Evolutionary conservation across 2,113 vertebrate species (phyloP).

Genomic region (Dicaeum eximium): DNA sequence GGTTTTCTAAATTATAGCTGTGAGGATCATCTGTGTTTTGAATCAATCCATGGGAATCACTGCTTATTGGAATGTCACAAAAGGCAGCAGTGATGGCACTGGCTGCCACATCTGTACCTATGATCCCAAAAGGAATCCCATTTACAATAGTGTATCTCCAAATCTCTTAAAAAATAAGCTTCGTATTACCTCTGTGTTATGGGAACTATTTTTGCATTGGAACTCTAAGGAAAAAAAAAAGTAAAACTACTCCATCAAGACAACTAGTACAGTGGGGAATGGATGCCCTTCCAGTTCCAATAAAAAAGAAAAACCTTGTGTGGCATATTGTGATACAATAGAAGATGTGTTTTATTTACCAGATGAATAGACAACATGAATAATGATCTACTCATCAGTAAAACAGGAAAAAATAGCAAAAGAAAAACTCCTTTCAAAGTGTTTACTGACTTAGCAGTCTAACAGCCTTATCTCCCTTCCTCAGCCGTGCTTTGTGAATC

Average conservation of each 20-base stretch:
- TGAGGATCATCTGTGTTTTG: background rate
- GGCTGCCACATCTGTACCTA: background rate
- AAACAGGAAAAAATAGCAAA: slow-evolving; percentile 38
- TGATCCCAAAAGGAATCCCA: background rate
- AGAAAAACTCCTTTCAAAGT: background rate
- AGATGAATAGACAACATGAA: background rate
- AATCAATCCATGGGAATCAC: background rate
- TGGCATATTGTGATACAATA: background rate
- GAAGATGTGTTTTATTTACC: background rate
- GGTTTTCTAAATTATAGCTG: background rate
- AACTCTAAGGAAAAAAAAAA: background rate
- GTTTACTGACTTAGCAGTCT: slow-evolving; percentile 54
- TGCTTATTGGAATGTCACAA: background rate
- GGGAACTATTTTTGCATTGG: background rate
- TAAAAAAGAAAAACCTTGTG: background rate
- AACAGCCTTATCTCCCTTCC: slow-evolving; percentile 73
- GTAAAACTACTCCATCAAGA: background rate
- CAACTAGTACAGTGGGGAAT: background rate
- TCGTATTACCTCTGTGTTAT: background rate
- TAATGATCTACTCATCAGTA: background rate
- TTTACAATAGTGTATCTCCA: background rate
- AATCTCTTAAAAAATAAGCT: background rate
- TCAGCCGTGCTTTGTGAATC: slow-evolving; percentile 72
- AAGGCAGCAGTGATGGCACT: background rate
- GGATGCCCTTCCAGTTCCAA: background rate